Conservation (phyloP, 2,888 invertebrate genomes). For the Catotricha subobsoleta region DNA sequence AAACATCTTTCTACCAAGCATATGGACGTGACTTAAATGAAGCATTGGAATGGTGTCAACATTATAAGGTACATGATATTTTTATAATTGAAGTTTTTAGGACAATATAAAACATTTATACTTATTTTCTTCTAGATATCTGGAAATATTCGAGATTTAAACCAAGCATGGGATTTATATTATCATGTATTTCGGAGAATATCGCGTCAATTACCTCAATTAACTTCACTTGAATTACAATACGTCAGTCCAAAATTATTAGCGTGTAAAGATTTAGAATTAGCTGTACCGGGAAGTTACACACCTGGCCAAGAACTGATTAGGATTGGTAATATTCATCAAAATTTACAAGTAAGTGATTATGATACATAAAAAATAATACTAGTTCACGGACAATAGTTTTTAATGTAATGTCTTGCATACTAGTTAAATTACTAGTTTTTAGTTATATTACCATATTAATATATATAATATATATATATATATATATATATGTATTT, state of each 20-base stretch:
- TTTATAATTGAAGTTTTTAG: not conserved
- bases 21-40: conserved; percentile 89
- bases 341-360: conserved; percentile 57
- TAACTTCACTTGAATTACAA: conserved; percentile 79
- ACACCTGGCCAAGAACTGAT: conserved; percentile 81
- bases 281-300: conserved; percentile 97
- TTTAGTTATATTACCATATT: not conserved
- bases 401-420: conserved; percentile 1
- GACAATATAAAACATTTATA: not conserved
- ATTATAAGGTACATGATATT: conserved; percentile 44
- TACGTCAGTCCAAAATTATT: conserved; percentile 89
- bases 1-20: conserved; percentile 90
- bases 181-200: conserved; percentile 97
- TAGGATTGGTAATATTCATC: conserved; percentile 76
- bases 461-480: no score
- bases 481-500: no score
- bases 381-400: no score
- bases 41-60: conserved; percentile 89
- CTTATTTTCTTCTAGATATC: conserved; percentile 40
- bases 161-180: conserved; percentile 98
- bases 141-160: conserved; percentile 74
- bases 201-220: conserved; percentile 80
- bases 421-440: not conserved
- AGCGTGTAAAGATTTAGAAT: conserved; percentile 75
- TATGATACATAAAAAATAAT: not conserved